Evolutionary conservation across 1,140 invertebrate genomes (phyloP).

Genomic region (Lysiphlebus fabarum): DNA sequence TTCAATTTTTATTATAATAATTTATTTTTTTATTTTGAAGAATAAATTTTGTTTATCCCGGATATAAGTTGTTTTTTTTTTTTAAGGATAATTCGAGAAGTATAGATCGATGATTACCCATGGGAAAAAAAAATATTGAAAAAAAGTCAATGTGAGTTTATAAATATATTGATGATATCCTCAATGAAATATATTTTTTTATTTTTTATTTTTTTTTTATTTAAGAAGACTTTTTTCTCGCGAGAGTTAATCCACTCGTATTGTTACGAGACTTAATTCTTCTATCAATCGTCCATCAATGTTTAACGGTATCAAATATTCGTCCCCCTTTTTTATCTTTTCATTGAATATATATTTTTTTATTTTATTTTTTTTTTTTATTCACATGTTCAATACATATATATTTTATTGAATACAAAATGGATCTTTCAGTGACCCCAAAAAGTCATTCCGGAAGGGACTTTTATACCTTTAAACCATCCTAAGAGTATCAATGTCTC

Average conservation of each 20-base stretch:
- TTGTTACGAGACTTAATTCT: slow-evolving; percentile 7
- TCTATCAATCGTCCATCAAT: slow-evolving; percentile 13
- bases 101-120: slow-evolving; percentile 4
- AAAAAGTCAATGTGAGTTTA: background rate
- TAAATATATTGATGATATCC: too few species aligned
- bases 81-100: background rate
- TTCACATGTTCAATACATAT: too few species aligned
- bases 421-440: background rate
- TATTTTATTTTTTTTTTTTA: too few species aligned
- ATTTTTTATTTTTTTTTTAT: too few species aligned
- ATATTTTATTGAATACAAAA: too few species aligned
- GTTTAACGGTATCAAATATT: slow-evolving; percentile 9
- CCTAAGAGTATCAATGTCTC: too few species aligned
- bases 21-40: too few species aligned
- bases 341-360: too few species aligned
- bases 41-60: slow-evolving; percentile 13
- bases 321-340: too few species aligned
- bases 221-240: slow-evolving; percentile 6
- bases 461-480: slow-evolving; percentile 2
- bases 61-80: background rate
- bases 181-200: background rate
- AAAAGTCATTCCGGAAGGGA: slow-evolving; percentile 11
- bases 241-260: slow-evolving; percentile 7
- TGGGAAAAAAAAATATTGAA: background rate
- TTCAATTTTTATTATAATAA: too few species aligned